Conservation (phyloP, 2,888 invertebrate genomes). For the Acanthopleura granulata region DNA sequence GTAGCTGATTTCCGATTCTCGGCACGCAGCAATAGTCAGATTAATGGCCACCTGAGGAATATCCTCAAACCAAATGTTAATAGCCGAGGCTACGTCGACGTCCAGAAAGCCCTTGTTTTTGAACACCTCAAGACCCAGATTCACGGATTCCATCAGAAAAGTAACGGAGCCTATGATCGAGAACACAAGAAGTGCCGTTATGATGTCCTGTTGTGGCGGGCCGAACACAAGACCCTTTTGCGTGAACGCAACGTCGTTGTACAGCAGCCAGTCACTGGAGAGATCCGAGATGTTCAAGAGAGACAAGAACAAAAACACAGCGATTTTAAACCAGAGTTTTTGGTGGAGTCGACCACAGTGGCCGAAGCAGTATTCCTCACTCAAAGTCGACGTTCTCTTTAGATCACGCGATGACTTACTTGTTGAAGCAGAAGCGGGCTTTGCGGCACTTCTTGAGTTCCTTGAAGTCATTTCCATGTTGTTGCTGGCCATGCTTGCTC, state of each 20-base stretch:
- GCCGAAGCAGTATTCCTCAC: background rate
- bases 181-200: conserved; percentile 14
- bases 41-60: conserved; percentile 28
- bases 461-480: too few species aligned
- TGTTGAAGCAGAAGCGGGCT: too few species aligned
- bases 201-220: conserved; percentile 6
- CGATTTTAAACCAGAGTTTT: conserved; percentile 12
- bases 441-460: too few species aligned
- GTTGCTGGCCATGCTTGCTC: too few species aligned
- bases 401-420: too few species aligned
- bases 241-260: conserved; percentile 22
- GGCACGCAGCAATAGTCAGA: conserved; percentile 23
- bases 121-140: conserved; percentile 21
- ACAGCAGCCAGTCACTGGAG: conserved; percentile 28
- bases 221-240: conserved; percentile 29
- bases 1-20: conserved; percentile 26
- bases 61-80: conserved; percentile 26
- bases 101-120: conserved; percentile 14
- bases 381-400: background rate
- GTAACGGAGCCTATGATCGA: conserved; percentile 24
- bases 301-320: conserved; percentile 6
- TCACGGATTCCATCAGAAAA: conserved; percentile 20
- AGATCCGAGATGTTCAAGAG: conserved; percentile 8
- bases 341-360: background rate
- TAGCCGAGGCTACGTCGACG: conserved; percentile 13